Evolutionary conservation across 2,888 invertebrate genomes (phyloP).

Genomic region (Scrobipalpa costella): DNA sequence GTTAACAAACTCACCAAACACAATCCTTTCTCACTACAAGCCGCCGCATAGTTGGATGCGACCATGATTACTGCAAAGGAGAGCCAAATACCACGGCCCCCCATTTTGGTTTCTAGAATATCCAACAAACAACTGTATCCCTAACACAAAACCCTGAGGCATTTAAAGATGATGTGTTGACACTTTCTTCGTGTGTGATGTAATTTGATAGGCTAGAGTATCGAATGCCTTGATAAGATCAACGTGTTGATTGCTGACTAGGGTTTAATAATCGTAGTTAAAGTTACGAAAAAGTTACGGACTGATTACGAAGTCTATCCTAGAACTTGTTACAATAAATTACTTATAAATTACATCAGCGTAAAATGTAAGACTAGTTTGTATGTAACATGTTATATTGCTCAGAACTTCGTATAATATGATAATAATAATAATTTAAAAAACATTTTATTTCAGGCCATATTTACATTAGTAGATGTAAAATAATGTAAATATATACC

Average conservation of each 20-base stretch:
- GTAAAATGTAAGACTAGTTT: neutral
- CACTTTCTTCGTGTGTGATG: slow-evolving; percentile 15
- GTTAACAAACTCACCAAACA: slow-evolving; percentile 60
- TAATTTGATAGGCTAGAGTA: neutral
- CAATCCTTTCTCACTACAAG: slow-evolving; percentile 64
- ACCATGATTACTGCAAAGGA: slow-evolving; percentile 58
- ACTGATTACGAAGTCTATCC: neutral
- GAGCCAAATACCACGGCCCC: slow-evolving; percentile 65
- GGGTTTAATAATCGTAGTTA: slow-evolving; percentile 6
- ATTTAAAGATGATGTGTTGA: slow-evolving; percentile 28
- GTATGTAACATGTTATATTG: neutral
- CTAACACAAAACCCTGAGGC: neutral
- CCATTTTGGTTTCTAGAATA: slow-evolving; percentile 49
- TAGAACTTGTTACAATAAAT: neutral
- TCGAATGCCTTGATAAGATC: slow-evolving; percentile 27
- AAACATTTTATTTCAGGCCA: too few relatives aligned
- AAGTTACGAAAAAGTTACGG: neutral
- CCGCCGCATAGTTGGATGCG: slow-evolving; percentile 47
- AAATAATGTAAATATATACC: too few relatives aligned
- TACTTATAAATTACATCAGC: neutral
- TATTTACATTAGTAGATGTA: too few relatives aligned
- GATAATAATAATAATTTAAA: too few relatives aligned
- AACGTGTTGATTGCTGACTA: slow-evolving; percentile 5
- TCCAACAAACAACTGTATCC: slow-evolving; percentile 29
- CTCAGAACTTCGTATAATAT: too few relatives aligned